Evolutionary conservation across 2,113 vertebrate genomes (phyloP).

Genomic region (Lepus americanus): DNA sequence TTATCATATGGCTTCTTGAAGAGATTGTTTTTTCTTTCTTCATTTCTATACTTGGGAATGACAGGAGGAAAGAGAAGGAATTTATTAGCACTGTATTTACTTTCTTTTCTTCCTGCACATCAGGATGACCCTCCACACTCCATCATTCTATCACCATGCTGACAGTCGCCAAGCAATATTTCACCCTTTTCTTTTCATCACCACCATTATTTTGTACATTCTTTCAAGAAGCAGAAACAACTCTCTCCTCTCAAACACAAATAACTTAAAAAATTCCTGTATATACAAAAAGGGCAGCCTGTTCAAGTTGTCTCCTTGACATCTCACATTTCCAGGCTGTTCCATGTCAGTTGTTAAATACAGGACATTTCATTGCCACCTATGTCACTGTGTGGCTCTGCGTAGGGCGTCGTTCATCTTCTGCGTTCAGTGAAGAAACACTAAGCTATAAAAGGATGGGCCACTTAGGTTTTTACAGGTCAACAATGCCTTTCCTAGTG

Average conservation of each 20-base stretch:
- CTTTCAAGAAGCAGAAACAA: constrained; percentile 70
- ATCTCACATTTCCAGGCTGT: neutral
- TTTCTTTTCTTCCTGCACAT: constrained; percentile 23
- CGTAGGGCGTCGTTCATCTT: constrained; percentile 36
- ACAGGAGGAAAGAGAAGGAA: neutral
- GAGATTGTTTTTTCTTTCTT: neutral
- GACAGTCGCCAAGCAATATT: constrained; percentile 59
- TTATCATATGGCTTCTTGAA: neutral
- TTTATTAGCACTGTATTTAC: neutral
- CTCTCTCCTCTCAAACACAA: constrained; percentile 55
- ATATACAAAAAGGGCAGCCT: constrained; percentile 36
- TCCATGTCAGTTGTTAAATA: constrained; percentile 15
- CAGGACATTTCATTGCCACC: neutral
- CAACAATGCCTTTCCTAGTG: constrained; percentile 6
- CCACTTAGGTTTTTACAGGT: neutral
- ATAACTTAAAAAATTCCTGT: constrained; percentile 59
- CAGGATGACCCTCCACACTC: neutral
- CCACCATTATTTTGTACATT: constrained; percentile 71
- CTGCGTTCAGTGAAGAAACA: constrained; percentile 55
- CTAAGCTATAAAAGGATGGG: constrained; percentile 51
- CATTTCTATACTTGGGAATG: neutral
- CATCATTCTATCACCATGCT: constrained; percentile 77
- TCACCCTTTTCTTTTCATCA: constrained; percentile 73
- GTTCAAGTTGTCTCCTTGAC: neutral
- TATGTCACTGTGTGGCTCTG: constrained; percentile 26